Evolutionary conservation across 2,113 vertebrate genomes (phyloP).

Genomic region (Pelecanoides urinatrix): DNA sequence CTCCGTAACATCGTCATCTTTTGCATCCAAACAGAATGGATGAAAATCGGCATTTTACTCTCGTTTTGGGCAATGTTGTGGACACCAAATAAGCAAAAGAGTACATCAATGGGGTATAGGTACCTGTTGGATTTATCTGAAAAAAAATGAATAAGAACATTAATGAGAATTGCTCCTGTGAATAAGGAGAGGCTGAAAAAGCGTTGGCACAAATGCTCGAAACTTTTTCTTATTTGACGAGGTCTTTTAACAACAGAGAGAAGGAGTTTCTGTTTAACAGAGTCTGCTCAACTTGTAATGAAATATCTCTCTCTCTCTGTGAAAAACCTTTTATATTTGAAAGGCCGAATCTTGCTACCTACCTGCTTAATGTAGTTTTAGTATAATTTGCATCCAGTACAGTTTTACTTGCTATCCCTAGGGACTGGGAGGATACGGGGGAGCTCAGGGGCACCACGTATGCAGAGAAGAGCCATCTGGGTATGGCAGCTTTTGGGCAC

Average conservation of each 20-base stretch:
- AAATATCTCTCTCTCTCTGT: background rate
- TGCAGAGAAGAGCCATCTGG: accelerated
- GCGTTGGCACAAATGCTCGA: too few species aligned
- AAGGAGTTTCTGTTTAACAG: background rate
- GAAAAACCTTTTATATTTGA: background rate
- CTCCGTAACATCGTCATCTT: accelerated
- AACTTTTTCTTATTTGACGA: background rate
- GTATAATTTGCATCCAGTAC: background rate
- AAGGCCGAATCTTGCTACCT: background rate
- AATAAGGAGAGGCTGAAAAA: background rate
- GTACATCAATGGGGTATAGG: background rate
- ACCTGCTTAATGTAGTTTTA: background rate
- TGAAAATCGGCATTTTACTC: background rate
- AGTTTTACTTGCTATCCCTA: background rate
- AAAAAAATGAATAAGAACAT: background rate
- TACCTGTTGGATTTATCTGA: background rate
- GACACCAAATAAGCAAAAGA: background rate
- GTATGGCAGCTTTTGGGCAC: background rate
- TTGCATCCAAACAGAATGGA: background rate
- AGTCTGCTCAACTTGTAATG: too few species aligned
- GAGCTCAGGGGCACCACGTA: too few species aligned
- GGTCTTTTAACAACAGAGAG: background rate
- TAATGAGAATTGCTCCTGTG: background rate
- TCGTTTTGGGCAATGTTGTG: accelerated
- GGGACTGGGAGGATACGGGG: background rate